Evolutionary conservation across 1,140 invertebrate genomes (phyloP), one percentile per base, ranked within the genome.

Genomic region (Trypoxylus dichotomus): DNA sequence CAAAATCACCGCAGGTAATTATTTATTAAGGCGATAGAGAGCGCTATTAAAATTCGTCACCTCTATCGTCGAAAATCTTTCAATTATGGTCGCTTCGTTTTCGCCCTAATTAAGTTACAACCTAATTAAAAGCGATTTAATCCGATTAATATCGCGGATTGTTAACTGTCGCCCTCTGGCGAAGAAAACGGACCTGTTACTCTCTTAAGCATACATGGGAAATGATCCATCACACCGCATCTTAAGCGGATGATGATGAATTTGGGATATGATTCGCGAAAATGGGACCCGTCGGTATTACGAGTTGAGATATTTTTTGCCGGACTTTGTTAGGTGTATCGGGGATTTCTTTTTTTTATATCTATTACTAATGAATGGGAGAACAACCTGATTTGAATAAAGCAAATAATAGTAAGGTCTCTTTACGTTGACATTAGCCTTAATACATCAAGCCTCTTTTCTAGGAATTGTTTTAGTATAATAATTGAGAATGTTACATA

Each of bases 101-200:
- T 54, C 47, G 47, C 19, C n/a, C 47, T 54, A 54, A 54, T 54
- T 54, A 54, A 54, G 47, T 54, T 54, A 54, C 47, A 54, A 54
- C 47, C 47, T 54, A 54, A 54, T 54, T 54, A 54, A n/a, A n/a
- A 54, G 15, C 15, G 47, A 54, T 54, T 19, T 54, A 54, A 54
- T 54, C 47, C 47, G 47, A 54, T 54, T 54, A 54, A 54, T 54
- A 54, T 54, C 47, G 47, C 47, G 47, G 19, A 54, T 54, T 54
- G 47, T 54, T n/a, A 54, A 54, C 13, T 19, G 15, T 54, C 13
- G 47, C 47, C 47, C 47, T n/a, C 15, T 54, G 47, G 47, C 47
- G 47, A 54, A 54, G 47, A 54, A 54, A 54, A 54, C 47, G 47
- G 19, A 19, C 32, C 32, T 8, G 32, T 8, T 7, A 54, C 3